Evolutionary conservation across 2,888 invertebrate species (phyloP).

Genomic region (Andrena fulva): DNA sequence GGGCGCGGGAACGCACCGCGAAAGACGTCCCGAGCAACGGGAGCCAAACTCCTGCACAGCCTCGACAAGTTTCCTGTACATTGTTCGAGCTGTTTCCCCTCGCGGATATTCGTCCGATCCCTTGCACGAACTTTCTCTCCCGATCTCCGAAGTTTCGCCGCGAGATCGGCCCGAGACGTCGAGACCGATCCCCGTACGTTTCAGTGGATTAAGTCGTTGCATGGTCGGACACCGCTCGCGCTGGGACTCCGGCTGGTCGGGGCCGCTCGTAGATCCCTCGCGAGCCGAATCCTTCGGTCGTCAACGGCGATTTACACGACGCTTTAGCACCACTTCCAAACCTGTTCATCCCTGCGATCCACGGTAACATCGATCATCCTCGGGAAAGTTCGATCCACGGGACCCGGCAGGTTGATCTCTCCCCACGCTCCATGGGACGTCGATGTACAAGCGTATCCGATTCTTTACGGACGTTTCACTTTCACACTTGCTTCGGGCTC

Average conservation of each 20-base stretch:
- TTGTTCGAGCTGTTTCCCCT: not conserved
- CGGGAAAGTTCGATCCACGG: too few relatives aligned
- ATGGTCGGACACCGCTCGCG: conserved; percentile 37
- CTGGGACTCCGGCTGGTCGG: not conserved
- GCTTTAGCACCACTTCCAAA: not conserved
- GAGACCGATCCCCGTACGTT: not conserved
- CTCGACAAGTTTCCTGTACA: not conserved
- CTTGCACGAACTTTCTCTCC: conserved; percentile 1
- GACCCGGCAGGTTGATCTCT: too few relatives aligned
- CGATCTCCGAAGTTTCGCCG: not conserved
- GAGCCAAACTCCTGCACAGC: conserved; percentile 1
- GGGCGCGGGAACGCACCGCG: not conserved
- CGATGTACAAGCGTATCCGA: too few relatives aligned
- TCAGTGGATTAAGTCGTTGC: conserved; percentile 45
- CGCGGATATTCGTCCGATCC: conserved; percentile 13
- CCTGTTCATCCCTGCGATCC: not conserved
- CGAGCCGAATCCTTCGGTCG: not conserved
- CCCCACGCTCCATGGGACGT: too few relatives aligned
- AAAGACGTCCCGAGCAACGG: not conserved
- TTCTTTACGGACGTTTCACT: too few relatives aligned
- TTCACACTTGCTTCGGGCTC: too few relatives aligned
- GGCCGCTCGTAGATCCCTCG: not conserved
- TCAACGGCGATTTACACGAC: not conserved
- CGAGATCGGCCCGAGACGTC: not conserved
- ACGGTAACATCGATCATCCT: too few relatives aligned